A percentile compares a stretch with the other conserved stretches of the same genome.
Conservation (phyloP, 2,888 invertebrate species). For the Gari tellinella region DNA sequence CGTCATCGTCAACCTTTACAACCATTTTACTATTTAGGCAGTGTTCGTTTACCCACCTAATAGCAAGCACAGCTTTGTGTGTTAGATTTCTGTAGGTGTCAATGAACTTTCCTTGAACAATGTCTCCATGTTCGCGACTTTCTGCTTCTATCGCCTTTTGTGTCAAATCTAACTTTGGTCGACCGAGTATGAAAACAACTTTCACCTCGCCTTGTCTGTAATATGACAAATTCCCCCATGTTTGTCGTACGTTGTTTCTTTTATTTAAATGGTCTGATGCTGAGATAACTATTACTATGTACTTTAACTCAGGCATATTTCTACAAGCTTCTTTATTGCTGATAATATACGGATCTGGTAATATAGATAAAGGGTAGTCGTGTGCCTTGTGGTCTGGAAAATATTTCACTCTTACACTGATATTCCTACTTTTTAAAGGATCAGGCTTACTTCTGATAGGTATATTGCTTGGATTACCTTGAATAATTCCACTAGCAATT, state of each 20-base stretch:
- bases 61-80: slow-evolving; percentile 73
- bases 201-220: slow-evolving; percentile 61
- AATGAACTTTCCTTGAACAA: slow-evolving; percentile 75
- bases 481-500: too few relatives aligned
- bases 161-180: slow-evolving; percentile 49
- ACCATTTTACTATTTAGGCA: slow-evolving; percentile 69
- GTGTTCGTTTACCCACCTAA: slow-evolving; percentile 72
- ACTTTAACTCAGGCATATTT: slow-evolving; percentile 48
- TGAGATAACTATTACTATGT: slow-evolving; percentile 72
- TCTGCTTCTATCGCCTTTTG: slow-evolving; percentile 72
- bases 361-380: slow-evolving; percentile 65
- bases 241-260: slow-evolving; percentile 70
- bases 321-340: slow-evolving; percentile 70
- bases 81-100: slow-evolving; percentile 77
- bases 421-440: too few relatives aligned
- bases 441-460: too few relatives aligned
- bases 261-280: slow-evolving; percentile 67
- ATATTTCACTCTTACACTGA: too few relatives aligned
- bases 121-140: slow-evolving; percentile 67
- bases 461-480: too few relatives aligned
- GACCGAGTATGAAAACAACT: slow-evolving; percentile 73
- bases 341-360: slow-evolving; percentile 64
- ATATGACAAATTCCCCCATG: slow-evolving; percentile 70
- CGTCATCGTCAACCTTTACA: slow-evolving; percentile 77
- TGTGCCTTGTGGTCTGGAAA: too few relatives aligned